Evolutionary conservation across 2,797 vertebrate genomes (phyloP).

Genomic region (Oreonectes daqikongensis): DNA sequence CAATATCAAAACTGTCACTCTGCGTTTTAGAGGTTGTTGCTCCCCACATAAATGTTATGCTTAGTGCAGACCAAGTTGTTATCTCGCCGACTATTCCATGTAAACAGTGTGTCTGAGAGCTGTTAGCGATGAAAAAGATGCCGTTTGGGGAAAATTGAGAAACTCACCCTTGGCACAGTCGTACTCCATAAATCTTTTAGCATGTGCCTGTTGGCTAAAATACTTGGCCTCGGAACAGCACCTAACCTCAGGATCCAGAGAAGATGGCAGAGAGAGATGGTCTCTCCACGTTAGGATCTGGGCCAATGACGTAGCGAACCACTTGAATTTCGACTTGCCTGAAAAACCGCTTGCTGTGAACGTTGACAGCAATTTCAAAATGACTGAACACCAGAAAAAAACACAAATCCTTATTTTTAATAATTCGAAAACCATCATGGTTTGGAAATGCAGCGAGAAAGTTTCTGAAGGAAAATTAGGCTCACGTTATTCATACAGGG

Average conservation of each 20-base stretch:
- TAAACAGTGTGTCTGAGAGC: slow-evolving; percentile 64
- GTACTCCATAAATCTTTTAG: slow-evolving; percentile 91
- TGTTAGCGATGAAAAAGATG: slow-evolving; percentile 66
- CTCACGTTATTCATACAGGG: not conserved
- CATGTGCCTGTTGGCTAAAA: slow-evolving; percentile 90
- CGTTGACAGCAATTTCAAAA: slow-evolving; percentile 28
- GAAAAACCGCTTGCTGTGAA: slow-evolving; percentile 21
- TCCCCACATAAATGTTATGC: slow-evolving; percentile 63
- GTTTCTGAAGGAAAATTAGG: slow-evolving; percentile 19
- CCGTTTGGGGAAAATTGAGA: slow-evolving; percentile 81
- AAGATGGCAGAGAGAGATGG: slow-evolving; percentile 28
- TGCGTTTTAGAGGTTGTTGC: slow-evolving; percentile 60
- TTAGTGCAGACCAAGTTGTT: slow-evolving; percentile 64
- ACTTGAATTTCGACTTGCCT: slow-evolving; percentile 24
- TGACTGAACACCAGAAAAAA: slow-evolving; percentile 25
- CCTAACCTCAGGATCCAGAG: slow-evolving; percentile 65
- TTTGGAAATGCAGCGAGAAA: slow-evolving; percentile 22
- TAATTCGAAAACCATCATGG: slow-evolving; percentile 20
- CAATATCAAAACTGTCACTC: slow-evolving; percentile 49
- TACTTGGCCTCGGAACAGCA: slow-evolving; percentile 72
- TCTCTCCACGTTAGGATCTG: slow-evolving; percentile 12
- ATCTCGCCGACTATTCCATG: slow-evolving; percentile 67
- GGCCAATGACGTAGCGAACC: slow-evolving; percentile 23
- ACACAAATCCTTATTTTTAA: slow-evolving; percentile 33
- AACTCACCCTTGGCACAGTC: slow-evolving; percentile 86